phyloP scores from a whole-genome alignment of 2,113 vertebrate genomes.

The Tyrannus savana region DNA sequence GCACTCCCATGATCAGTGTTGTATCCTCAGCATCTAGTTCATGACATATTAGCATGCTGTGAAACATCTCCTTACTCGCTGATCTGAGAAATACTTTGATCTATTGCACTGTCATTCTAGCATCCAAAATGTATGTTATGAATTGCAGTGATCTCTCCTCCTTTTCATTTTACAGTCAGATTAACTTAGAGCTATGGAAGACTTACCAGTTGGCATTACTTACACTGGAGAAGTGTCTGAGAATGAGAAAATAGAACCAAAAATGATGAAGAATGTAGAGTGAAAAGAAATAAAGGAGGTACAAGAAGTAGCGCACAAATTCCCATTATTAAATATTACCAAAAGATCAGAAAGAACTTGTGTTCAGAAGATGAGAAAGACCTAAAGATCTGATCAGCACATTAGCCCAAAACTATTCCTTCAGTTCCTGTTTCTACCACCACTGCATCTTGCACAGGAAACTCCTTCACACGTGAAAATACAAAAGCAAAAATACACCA shows the following conservation, averaged over 20 bases:
- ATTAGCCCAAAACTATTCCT: neutral
- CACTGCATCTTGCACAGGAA: neutral
- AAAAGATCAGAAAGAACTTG: neutral
- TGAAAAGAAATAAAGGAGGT: neutral
- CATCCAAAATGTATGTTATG: neutral
- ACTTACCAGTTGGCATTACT: slow-evolving; percentile 13
- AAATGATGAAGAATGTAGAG: neutral
- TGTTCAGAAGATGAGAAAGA: neutral
- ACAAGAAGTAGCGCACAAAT: neutral
- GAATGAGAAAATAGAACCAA: neutral
- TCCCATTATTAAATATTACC: neutral
- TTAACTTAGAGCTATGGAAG: neutral
- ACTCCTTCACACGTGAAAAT: neutral
- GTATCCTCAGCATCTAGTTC: neutral
- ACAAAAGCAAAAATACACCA: neutral
- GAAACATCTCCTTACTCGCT: neutral
- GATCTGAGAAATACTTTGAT: neutral
- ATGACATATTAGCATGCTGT: neutral
- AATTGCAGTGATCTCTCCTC: neutral
- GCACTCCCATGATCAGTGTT: neutral
- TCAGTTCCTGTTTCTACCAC: neutral
- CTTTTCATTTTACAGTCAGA: neutral
- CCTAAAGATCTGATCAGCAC: neutral
- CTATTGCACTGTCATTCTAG: neutral
- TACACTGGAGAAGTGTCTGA: neutral